Base-by-base conservation (phyloP, 2,113 vertebrate genomes). In the Todiramphus chloris region DNA sequence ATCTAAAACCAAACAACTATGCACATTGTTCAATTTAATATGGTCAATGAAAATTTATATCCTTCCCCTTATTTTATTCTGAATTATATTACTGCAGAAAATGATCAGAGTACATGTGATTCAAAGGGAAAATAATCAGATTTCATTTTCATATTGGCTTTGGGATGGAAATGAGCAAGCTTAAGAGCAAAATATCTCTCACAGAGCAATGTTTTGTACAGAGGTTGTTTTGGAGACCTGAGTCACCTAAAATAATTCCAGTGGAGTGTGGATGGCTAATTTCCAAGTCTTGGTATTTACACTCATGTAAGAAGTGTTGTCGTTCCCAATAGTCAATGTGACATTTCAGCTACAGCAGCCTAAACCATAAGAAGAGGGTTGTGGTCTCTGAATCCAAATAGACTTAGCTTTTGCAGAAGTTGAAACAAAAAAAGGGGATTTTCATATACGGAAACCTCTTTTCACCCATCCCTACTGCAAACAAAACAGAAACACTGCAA, bases 41-140 rank as follows among this genome's bases (percentile, higher is more conserved):
- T 11, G 16, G 56, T 46, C 74, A 80, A 70, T 83, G 77, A 83
- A 95, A 96, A 91, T 89, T 83, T 89, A 83, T 89, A 69, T 67
- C 7, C 20, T 16, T 56, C 13, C 27, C 5, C 8, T 62, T 76
- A 46, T 82, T 96, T 92, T 87, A 66, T 82, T 95, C 56, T 92
- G 94, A 95, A 83, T 78, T 84, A 16, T 59, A 51, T 80, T 96
- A 95, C 46, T 66, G 51, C 74, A 94, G 66, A 46, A 94, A 95
- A 85, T 80, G 56, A 56, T 53, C 28, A 91, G 66, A 72, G 18
- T 23, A 62, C 19, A 24, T 4, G 6, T 79, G 56, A 24, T 83
- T 93, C 89, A 39, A 89, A 37, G 35, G 23, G 46, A 46, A 78
- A 89, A 85, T 39, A 60, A 72, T 85, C 78, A 80, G 59, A 66